phyloP scores from a whole-genome alignment of 2,888 invertebrate genomes.

The Melanotus villosus region DNA sequence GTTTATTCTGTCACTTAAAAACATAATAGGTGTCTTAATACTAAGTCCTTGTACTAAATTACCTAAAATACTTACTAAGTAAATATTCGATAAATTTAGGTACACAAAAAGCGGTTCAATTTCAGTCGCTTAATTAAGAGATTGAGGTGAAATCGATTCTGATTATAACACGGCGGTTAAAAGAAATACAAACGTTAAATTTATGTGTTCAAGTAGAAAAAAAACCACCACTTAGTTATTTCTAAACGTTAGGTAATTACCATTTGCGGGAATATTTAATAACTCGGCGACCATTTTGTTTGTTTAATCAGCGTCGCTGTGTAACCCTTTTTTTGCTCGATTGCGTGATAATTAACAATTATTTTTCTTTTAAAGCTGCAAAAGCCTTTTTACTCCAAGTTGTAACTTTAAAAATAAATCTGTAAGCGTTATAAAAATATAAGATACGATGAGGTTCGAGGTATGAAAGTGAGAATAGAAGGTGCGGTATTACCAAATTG shows the following conservation, averaged over 20 bases:
- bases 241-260: conserved; percentile 32
- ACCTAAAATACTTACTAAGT: not conserved
- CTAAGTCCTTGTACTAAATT: too few relatives aligned
- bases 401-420: conserved; percentile 11
- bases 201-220: conserved; percentile 16
- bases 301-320: conserved; percentile 42
- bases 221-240: conserved; percentile 28
- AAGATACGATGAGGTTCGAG: not conserved
- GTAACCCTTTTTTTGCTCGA: conserved; percentile 34
- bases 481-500: not conserved
- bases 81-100: conserved; percentile 14
- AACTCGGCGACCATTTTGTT: conserved; percentile 37
- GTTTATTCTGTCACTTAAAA: too few relatives aligned
- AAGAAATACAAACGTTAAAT: conserved; percentile 17
- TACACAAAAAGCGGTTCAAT: not conserved
- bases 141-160: conserved; percentile 38
- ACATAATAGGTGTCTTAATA: not conserved
- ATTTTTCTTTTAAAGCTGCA: conserved; percentile 21
- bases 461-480: not conserved
- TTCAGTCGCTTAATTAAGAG: conserved; percentile 32
- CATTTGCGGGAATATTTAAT: conserved; percentile 43
- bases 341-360: conserved; percentile 45
- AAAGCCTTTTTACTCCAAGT: not conserved
- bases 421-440: too few relatives aligned
- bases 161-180: not conserved